Conservation (phyloP, 2,888 invertebrate genomes). For the Eristalinus aeneus region DNA sequence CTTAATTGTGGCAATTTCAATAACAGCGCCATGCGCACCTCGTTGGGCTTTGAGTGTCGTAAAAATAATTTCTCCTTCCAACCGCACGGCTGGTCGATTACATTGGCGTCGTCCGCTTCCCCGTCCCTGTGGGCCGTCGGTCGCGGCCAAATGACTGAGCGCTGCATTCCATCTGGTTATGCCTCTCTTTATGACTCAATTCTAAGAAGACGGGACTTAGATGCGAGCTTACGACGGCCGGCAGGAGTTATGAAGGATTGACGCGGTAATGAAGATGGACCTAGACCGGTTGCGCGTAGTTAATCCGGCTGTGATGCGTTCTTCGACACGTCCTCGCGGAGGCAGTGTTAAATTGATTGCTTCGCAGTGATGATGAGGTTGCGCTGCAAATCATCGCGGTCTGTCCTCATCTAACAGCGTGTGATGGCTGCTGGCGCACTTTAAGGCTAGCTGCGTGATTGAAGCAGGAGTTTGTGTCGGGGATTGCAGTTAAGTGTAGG, state of each 20-base stretch:
- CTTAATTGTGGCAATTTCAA: conserved; percentile 60
- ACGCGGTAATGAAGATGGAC: background rate
- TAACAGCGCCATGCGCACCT: conserved; percentile 46
- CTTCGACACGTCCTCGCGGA: background rate
- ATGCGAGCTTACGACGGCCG: background rate
- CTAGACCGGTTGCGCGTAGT: background rate
- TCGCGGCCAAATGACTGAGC: background rate
- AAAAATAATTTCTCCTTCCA: conserved; percentile 54
- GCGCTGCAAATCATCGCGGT: background rate
- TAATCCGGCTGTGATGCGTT: background rate
- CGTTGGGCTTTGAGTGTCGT: conserved; percentile 39
- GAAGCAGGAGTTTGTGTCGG: too few relatives aligned
- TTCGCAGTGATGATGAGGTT: background rate
- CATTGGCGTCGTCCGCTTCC: background rate
- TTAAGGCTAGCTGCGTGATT: background rate
- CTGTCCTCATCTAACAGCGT: background rate
- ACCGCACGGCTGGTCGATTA: conserved; percentile 10
- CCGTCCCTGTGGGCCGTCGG: background rate
- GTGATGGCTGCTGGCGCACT: background rate
- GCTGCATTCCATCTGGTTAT: conserved; percentile 26
- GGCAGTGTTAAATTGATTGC: background rate
- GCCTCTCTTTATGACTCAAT: conserved; percentile 47
- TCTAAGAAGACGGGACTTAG: conserved; percentile 33
- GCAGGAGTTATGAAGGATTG: conserved; percentile 20
- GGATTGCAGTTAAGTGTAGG: too few relatives aligned